Conservation (phyloP, 2,113 vertebrate genomes). For the Aspiorhynchus laticeps region DNA sequence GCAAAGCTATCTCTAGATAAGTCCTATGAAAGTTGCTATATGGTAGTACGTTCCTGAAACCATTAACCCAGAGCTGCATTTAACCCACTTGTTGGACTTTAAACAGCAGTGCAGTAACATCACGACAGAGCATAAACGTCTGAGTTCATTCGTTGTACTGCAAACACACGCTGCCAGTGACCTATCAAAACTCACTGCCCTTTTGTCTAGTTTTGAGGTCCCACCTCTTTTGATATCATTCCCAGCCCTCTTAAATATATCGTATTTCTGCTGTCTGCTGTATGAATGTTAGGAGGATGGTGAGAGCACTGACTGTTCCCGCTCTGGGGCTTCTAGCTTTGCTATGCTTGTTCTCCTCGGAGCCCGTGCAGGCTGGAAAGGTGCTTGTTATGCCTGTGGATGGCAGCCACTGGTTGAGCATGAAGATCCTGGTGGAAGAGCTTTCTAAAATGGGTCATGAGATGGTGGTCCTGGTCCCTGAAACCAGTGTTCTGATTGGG, state of each 20-base stretch:
- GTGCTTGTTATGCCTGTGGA: slow-evolving; percentile 81
- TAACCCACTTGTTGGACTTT: not conserved
- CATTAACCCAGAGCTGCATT: not conserved
- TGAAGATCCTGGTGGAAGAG: slow-evolving; percentile 78
- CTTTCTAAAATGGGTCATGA: slow-evolving; percentile 77
- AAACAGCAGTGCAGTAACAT: not conserved
- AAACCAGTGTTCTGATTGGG: slow-evolving; percentile 69
- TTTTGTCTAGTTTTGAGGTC: slow-evolving; percentile 4
- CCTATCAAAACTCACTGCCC: not conserved
- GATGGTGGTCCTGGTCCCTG: slow-evolving; percentile 76
- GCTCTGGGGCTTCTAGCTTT: slow-evolving; percentile 60
- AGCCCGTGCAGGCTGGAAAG: slow-evolving; percentile 68
- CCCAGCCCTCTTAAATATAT: not conserved
- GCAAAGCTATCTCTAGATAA: not conserved
- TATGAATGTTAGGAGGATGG: slow-evolving; percentile 58
- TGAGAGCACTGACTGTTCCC: slow-evolving; percentile 52
- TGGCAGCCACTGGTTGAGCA: slow-evolving; percentile 89
- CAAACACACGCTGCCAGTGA: not conserved
- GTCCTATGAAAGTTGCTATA: not conserved
- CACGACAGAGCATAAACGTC: not conserved
- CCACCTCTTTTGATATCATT: slow-evolving; percentile 37
- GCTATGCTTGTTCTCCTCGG: slow-evolving; percentile 62
- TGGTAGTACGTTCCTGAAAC: not conserved
- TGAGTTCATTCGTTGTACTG: not conserved
- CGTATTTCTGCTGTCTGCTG: not conserved